Percentiles rank a stretch among this genome's conserved stretches.
phyloP scores from a whole-genome alignment of 35 echinoderm and acorn worm species.

The Acanthaster planci region DNA sequence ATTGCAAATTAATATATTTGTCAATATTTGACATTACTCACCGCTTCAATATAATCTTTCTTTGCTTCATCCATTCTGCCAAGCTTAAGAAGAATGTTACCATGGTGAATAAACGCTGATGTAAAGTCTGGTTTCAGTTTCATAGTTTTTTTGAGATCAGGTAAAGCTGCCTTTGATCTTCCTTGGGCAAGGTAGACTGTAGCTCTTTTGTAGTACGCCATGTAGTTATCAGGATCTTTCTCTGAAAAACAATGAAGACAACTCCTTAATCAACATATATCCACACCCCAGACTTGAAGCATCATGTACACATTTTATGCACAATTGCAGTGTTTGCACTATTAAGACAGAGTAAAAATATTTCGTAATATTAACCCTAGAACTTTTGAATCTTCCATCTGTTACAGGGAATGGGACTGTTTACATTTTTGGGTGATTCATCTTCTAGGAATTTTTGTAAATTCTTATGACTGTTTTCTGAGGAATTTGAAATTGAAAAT shows the following conservation, averaged over 20 bases:
- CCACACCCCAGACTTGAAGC: too few relatives aligned
- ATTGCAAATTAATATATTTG: too few relatives aligned
- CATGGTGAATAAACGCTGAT: slow-evolving; percentile 73
- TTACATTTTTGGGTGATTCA: too few relatives aligned
- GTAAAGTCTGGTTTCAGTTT: slow-evolving; percentile 89
- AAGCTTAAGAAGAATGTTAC: slow-evolving; percentile 78
- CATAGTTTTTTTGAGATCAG: slow-evolving; percentile 85
- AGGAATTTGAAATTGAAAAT: too few relatives aligned
- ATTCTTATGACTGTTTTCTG: too few relatives aligned
- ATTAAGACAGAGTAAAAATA: too few relatives aligned
- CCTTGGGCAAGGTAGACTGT: slow-evolving; percentile 88
- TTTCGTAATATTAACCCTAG: too few relatives aligned
- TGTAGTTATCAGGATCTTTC: slow-evolving; percentile 76
- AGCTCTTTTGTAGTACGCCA: slow-evolving; percentile 94
- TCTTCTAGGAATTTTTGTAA: too few relatives aligned
- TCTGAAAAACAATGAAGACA: slow-evolving; percentile 42
- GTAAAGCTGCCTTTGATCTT: slow-evolving; percentile 80
- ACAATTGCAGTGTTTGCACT: too few relatives aligned
- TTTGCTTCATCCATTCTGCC: slow-evolving; percentile 69
- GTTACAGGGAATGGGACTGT: too few relatives aligned
- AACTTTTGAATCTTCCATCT: too few relatives aligned
- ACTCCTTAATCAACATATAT: not conserved
- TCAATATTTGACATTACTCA: slow-evolving; percentile 43
- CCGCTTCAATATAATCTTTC: slow-evolving; percentile 61
- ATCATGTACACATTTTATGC: too few relatives aligned